Evolutionary conservation across 2,113 vertebrate genomes (phyloP), one percentile per base, ranked within the genome.

Genomic region (Lophura nycthemera): DNA sequence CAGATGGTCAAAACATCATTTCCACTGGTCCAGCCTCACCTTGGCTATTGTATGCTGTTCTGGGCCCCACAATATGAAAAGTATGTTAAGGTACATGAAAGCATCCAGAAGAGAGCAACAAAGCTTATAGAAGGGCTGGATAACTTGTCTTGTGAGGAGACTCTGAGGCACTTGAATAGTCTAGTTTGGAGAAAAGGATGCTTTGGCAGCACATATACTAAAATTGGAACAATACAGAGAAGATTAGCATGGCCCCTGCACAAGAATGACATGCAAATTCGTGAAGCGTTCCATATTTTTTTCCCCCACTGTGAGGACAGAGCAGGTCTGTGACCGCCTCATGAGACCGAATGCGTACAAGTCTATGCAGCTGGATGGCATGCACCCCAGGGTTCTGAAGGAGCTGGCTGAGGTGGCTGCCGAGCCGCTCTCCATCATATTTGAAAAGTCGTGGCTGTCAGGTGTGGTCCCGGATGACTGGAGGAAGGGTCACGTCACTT

Each of bases 181-280:
- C 36, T 38, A 18, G 61, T 63, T 27, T 27, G 61, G 61, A 64
- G 36, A 18, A 64, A 27, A 29, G 25, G 6, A 64, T 43, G 83
- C 89, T 91, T 91, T 74, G 83, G 83, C 75, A 91, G 89, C 83
- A 86, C 75, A 86, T 86, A 91, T 29, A 60, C n/a, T 56, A 56
- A 82, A 89, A 64, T 11, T 36, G 56, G 24, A 93, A 73, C 1
- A 6, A 50, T 56, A 32, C 11, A 69, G 50, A 75, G 65, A 63
- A 61, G 61, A 82, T 91, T 72, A 75, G 52, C 19, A 21, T 72
- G 52, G 66, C 43, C 93, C 42, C 85, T 96, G 92, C 42, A 34
- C 88, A 96, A 93, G 92, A 92, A 93, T 96, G 93, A 93, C 93
- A 90, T 38, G 74, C 76, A 97, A 93, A 92, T 94, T 97, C 85